phyloP scores from a whole-genome alignment of 35 echinoderm and acorn worm species.

The Lytechinus variegatus region DNA sequence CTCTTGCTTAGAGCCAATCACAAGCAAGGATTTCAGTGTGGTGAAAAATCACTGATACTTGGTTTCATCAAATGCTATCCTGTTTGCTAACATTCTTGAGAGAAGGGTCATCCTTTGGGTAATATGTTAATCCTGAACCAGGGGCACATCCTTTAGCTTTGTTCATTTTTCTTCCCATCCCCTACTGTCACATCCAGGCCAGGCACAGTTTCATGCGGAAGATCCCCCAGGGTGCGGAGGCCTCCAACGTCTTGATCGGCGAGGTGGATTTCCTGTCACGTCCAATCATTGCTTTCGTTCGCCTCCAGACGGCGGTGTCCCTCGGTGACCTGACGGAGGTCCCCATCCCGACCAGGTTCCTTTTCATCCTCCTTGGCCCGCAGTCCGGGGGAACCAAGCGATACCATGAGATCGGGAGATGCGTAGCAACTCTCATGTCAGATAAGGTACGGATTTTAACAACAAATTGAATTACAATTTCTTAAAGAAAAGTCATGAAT shows the following conservation, averaged over 20 bases:
- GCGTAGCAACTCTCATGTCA: slow-evolving; percentile 91
- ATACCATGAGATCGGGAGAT: slow-evolving; percentile 95
- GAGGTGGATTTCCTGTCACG: slow-evolving; percentile 89
- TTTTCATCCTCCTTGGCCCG: slow-evolving; percentile 89
- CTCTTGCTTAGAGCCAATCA: too few species aligned
- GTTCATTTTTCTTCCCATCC: not conserved
- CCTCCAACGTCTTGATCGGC: slow-evolving; percentile 90
- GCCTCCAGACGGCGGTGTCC: slow-evolving; percentile 67
- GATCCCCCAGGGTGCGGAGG: slow-evolving; percentile 85
- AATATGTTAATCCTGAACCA: not conserved
- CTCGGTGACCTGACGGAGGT: slow-evolving; percentile 93
- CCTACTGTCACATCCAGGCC: slow-evolving; percentile 1
- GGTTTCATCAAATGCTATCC: not conserved
- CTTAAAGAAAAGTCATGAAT: too few species aligned
- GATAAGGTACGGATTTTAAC: slow-evolving; percentile 55
- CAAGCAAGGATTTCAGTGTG: too few species aligned
- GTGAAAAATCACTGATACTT: too few species aligned
- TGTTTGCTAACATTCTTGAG: not conserved
- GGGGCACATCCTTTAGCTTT: not conserved
- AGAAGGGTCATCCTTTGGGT: not conserved
- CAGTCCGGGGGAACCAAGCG: slow-evolving; percentile 55
- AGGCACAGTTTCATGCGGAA: slow-evolving; percentile 87
- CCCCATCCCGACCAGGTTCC: slow-evolving; percentile 85
- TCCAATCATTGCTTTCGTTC: slow-evolving; percentile 89
- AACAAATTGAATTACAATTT: too few species aligned